Percentiles rank a stretch among this genome's conserved stretches.
Conservation (phyloP, 1,140 invertebrate species). For the Plectrocnemia conspersa region DNA sequence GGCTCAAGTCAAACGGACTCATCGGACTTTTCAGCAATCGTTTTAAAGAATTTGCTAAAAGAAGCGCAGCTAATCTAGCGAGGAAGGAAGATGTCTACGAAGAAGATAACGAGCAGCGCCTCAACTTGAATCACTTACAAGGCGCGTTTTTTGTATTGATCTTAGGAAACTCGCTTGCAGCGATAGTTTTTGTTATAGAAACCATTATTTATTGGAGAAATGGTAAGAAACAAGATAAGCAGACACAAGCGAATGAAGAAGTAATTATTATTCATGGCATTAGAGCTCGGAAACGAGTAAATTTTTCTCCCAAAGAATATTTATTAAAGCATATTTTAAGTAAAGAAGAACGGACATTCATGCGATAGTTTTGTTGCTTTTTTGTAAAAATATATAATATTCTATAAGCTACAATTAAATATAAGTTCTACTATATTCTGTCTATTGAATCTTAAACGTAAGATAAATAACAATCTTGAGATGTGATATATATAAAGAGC, state of each 20-base stretch:
- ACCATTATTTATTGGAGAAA: no score
- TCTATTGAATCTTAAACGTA: no score
- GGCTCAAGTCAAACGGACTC: slow-evolving; percentile 26
- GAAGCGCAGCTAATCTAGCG: slow-evolving; percentile 18
- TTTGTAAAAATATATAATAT: no score
- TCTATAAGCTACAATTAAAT: no score
- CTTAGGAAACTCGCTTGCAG: slow-evolving; percentile 12
- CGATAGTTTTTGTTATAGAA: slow-evolving; percentile 22
- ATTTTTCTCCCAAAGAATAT: no score
- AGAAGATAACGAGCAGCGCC: neutral
- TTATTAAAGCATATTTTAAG: neutral
- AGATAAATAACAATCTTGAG: no score
- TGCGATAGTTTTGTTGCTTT: no score
- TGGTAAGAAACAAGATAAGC: slow-evolving; percentile 3
- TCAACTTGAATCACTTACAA: slow-evolving; percentile 28
- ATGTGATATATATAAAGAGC: no score
- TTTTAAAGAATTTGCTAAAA: slow-evolving; percentile 15
- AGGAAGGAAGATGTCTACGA: slow-evolving; percentile 15
- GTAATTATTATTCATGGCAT: slow-evolving; percentile 7
- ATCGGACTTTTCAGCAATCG: slow-evolving; percentile 14
- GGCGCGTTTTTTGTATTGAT: slow-evolving; percentile 27
- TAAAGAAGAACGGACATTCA: neutral
- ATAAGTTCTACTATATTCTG: no score
- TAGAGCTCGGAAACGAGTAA: slow-evolving; percentile 1
- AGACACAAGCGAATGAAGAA: slow-evolving; percentile 6